Base-by-base conservation (phyloP, 2,113 vertebrate species). In the Neoarius graeffei region DNA sequence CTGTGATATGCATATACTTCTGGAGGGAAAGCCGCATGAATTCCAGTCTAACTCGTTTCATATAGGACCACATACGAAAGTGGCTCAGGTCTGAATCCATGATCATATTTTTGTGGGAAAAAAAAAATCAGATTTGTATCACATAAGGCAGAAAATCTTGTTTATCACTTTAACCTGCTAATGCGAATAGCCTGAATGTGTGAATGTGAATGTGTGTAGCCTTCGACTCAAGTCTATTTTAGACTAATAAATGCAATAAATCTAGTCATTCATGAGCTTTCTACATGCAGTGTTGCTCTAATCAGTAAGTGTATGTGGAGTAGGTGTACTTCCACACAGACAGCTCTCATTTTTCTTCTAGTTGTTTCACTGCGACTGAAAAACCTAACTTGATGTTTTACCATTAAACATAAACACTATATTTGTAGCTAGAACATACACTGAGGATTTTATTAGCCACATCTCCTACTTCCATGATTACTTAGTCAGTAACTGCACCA, bases 351-450 rank as follows among this genome's bases (percentile, higher is more conserved):
- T 67, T 67, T 67, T 84, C 82, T 27, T 67, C 82, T 30, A 52
- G 35, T 64, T n/a, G 10, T 83, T 83, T 25, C 4, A 67, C 82
- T 52, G 57, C 80, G 57, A 62, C 62, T 82, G 23, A 82, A 82
- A 81, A 82, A 35, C 19, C 35, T 48, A 62, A n/a, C 82, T 10
- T 67, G 62, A 84, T 84, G 48, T 84, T 83, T n/a, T 52, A 66
- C 81, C 25, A 67, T 83, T 84, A 67, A 66, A 84, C 48, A 84
- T 84, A 84, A 67, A 67, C 62, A 27, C 82, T 54, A 84, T 27
- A 54, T 67, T 84, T 54, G 25, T 35, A 27, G 35, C 42, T 84
- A 9, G 19, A 50, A 54, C 25, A 67, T 84, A 62, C 62, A 19
- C 42, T 11, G 11, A 84, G 62, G 42, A 84, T 84, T 84, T 84